phyloP scores from a whole-genome alignment of 2,113 vertebrate genomes.

The Lipotes vexillifer region DNA sequence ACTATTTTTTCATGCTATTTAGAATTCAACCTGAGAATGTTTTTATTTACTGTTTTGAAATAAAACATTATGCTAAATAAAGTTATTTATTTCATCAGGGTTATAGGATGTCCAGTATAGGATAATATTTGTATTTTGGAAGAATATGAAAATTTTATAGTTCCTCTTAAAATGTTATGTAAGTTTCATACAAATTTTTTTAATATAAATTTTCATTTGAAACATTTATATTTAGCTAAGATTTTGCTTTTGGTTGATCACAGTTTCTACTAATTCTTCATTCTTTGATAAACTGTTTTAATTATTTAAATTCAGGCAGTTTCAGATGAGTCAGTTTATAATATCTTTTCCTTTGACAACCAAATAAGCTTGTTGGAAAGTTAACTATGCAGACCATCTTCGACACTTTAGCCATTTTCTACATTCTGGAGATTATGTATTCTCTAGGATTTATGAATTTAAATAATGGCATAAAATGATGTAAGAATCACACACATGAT shows the following conservation, averaged over 20 bases:
- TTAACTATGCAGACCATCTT: not conserved
- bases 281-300: conserved; percentile 19
- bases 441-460: not conserved
- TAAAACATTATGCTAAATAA: conserved; percentile 43
- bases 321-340: conserved; percentile 35
- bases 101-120: conserved; percentile 12
- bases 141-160: not conserved
- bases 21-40: conserved; percentile 59
- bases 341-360: not conserved
- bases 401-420: not conserved
- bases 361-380: not conserved
- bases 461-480: not conserved
- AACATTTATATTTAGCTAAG: conserved; percentile 40
- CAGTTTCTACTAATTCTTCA: not conserved
- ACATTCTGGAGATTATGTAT: not conserved
- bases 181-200: conserved; percentile 43
- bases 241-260: conserved; percentile 35
- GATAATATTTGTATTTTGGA: conserved; percentile 4
- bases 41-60: conserved; percentile 61
- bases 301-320: not conserved
- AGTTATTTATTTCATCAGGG: not conserved
- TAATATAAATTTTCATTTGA: not conserved
- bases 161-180: conserved; percentile 36
- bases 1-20: conserved; percentile 58
- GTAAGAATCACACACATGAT: not conserved